phyloP scores from a whole-genome alignment of 2,888 invertebrate genomes.

The Phlogophora meticulosa region DNA sequence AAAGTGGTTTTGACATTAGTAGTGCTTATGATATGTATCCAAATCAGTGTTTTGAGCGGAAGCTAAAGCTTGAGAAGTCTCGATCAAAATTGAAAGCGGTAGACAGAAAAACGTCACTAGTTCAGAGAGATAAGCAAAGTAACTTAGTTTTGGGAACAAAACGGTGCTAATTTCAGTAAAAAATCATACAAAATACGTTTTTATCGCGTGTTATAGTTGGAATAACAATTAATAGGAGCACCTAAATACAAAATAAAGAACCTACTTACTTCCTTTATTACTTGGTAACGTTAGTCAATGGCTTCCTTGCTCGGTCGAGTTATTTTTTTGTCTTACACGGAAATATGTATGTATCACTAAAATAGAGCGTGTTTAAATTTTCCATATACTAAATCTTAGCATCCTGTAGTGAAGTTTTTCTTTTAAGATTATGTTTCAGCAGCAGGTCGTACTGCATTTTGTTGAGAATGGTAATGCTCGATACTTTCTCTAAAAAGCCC shows the following conservation, averaged over 20 bases:
- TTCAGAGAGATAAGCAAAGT: slow-evolving; percentile 4
- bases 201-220: slow-evolving; percentile 30
- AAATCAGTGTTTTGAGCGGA: too few species aligned
- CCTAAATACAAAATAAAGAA: not conserved
- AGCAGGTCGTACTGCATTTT: too few species aligned
- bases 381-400: too few species aligned
- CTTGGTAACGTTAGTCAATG: slow-evolving; percentile 1
- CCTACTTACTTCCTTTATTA: slow-evolving; percentile 25
- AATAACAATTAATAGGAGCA: slow-evolving; percentile 6
- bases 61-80: not conserved
- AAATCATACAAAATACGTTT: not conserved
- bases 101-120: slow-evolving; percentile 12
- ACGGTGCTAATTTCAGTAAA: too few species aligned
- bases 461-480: too few species aligned
- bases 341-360: not conserved
- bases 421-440: not conserved
- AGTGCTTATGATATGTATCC: too few species aligned
- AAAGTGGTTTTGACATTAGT: too few species aligned
- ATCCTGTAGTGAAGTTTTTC: too few species aligned
- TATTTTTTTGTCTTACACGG: slow-evolving; percentile 20
- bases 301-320: slow-evolving; percentile 11
- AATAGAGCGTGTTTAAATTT: not conserved
- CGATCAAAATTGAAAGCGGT: not conserved
- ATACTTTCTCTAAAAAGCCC: too few species aligned
- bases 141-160: slow-evolving; percentile 19